Percentiles rank a stretch among this genome's conserved stretches.
phyloP scores from a whole-genome alignment of 2,113 vertebrate genomes.

The Pelodiscus sinensis region DNA sequence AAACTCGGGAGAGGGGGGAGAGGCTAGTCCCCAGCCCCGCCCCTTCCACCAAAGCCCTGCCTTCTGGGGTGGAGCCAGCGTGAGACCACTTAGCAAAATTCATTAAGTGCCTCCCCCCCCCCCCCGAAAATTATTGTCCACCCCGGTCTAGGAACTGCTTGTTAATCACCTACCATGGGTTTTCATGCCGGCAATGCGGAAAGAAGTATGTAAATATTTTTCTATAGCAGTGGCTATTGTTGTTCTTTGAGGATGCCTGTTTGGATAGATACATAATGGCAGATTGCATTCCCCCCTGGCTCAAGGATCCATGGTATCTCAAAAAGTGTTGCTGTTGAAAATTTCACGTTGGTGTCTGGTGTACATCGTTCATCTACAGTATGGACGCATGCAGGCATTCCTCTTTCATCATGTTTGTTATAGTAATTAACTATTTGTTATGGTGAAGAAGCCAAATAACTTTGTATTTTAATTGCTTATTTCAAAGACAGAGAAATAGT shows the following conservation, averaged over 20 bases:
- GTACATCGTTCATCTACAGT: not conserved
- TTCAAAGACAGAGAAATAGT: not conserved
- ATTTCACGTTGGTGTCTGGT: not conserved
- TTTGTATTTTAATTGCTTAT: not conserved
- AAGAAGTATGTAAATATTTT: not conserved
- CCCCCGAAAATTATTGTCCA: too few species aligned
- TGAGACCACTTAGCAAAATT: too few species aligned
- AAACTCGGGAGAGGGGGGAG: too few species aligned
- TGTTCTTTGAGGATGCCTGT: not conserved
- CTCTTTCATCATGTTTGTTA: not conserved
- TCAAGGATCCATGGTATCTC: not conserved
- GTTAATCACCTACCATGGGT: not conserved
- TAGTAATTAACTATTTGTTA: accelerated
- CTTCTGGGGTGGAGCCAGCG: too few species aligned
- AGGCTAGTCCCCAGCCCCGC: too few species aligned
- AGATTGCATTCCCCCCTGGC: too few species aligned
- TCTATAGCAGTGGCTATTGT: not conserved
- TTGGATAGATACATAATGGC: not conserved
- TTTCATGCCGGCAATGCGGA: not conserved
- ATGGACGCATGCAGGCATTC: not conserved
- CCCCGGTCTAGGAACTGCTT: not conserved
- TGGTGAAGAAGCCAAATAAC: accelerated
- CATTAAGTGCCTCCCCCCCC: too few species aligned
- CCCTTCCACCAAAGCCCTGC: too few species aligned
- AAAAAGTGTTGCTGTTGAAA: not conserved